Percentiles rank a stretch among this genome's conserved stretches.
phyloP scores from a whole-genome alignment of 2,797 vertebrate genomes.

The Protonibea diacanthus region DNA sequence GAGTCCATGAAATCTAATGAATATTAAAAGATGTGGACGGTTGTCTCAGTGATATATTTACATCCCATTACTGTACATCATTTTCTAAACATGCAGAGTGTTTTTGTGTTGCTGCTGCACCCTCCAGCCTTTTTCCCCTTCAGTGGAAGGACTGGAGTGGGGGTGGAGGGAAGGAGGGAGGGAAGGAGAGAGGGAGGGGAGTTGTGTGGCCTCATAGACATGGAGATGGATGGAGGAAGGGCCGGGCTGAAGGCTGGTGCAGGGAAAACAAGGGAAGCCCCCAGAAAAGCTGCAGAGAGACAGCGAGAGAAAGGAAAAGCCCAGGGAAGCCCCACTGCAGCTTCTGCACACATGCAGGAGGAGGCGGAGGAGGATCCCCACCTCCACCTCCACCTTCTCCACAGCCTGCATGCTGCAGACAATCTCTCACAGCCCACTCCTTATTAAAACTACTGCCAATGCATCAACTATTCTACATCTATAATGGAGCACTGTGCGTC shows the following conservation, averaged over 20 bases:
- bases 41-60: no score
- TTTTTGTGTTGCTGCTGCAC: slow-evolving; percentile 4
- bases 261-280: slow-evolving; percentile 70
- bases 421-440: not conserved
- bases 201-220: not conserved
- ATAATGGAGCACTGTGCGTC: not conserved
- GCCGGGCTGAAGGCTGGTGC: slow-evolving; percentile 44
- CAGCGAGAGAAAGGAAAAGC: slow-evolving; percentile 40
- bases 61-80: not conserved
- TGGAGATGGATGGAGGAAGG: slow-evolving; percentile 28
- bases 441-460: slow-evolving; percentile 36
- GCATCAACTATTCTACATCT: slow-evolving; percentile 7
- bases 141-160: no score
- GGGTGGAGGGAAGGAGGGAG: not conserved
- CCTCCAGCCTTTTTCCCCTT: not conserved
- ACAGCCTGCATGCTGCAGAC: slow-evolving; percentile 47
- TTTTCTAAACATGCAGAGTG: not conserved
- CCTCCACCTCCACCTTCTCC: not conserved
- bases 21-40: not conserved
- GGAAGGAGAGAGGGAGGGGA: not conserved
- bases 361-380: slow-evolving; percentile 64
- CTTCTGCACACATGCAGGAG: slow-evolving; percentile 18
- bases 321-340: slow-evolving; percentile 75
- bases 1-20: not conserved
- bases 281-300: not conserved